Evolutionary conservation across 2,113 vertebrate species (phyloP).

Genomic region (Tapirus terrestris): DNA sequence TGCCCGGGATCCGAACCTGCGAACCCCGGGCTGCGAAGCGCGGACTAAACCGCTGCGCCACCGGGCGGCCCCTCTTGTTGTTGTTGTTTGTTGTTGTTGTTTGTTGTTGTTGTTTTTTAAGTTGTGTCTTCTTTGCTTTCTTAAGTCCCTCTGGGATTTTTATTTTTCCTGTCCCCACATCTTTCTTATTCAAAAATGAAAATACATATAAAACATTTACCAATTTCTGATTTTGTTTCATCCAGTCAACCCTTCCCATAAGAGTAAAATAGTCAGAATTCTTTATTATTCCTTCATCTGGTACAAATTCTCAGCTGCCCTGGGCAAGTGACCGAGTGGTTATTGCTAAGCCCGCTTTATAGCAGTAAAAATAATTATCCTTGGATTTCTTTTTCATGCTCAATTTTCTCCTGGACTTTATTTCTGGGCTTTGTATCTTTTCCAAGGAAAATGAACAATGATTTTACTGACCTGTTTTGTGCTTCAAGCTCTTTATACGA

Average conservation of each 20-base stretch:
- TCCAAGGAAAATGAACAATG: constrained; percentile 57
- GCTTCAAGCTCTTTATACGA: constrained; percentile 42
- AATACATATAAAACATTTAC: constrained; percentile 42
- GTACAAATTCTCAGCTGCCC: constrained; percentile 55
- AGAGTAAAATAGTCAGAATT: constrained; percentile 18
- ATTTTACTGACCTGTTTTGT: constrained; percentile 45
- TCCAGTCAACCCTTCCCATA: neutral
- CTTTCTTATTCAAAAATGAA: constrained; percentile 48
- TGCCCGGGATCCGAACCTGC: too few relatives aligned
- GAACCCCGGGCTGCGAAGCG: too few relatives aligned
- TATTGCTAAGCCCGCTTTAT: constrained; percentile 53
- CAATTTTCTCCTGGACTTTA: constrained; percentile 62
- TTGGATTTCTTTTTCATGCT: constrained; percentile 63
- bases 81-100: too few relatives aligned
- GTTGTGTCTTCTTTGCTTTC: constrained; percentile 42
- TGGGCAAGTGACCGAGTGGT: constrained; percentile 27
- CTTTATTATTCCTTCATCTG: constrained; percentile 60
- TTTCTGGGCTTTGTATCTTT: constrained; percentile 57
- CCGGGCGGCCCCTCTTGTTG: too few relatives aligned
- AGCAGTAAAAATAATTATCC: constrained; percentile 56
- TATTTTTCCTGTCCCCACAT: neutral
- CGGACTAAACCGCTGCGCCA: too few relatives aligned
- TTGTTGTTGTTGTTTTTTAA: neutral
- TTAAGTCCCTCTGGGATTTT: neutral
- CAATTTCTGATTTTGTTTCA: constrained; percentile 28